Base-by-base conservation (phyloP, 2,113 vertebrate genomes). In the Rhipidura dahli region DNA sequence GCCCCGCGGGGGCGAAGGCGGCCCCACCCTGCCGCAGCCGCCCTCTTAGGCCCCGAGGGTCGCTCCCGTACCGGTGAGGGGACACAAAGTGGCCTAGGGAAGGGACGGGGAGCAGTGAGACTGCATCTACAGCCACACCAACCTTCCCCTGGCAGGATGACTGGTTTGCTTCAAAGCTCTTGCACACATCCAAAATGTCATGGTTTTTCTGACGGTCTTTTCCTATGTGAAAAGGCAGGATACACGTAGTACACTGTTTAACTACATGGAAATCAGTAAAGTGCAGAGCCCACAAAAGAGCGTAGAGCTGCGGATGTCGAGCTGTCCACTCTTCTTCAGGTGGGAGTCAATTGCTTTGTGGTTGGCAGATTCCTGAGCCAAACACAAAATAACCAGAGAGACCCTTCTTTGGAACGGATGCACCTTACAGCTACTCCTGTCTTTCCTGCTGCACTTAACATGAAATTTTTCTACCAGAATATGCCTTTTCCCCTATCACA, bases 1-100 rank as follows among this genome's bases (percentile, higher is more conserved):
- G 35, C 20, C 15, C 33, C 33, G 7, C 19, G 2, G 16, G 0
- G 11, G 5, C 2, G 53, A 10, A 10, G 45, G 8, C 15, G 10
- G 28, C 17, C 16, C 39, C 3, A 4, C 26, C 47, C 5, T 5
- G 2, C 23, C 39, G 0, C 54, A 9, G 88, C 89, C 24, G 27
- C 35, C 53, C 6, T 2, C 28, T 1, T 15, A 11, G 56, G 8
- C 7, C 23, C 9, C 2, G 3, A 10, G 22, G 47, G 13, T 51
- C 16, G 11, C 44, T 15, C 15, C 21, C 19, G 8, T 3, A 7
- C 8, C 15, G 28, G 30, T 2, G 2, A 16, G 8, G 39, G 2
- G 18, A 42, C 6, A 30, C 44, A 11, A 19, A 19, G 5, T 1
- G 31, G 42, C 37, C 42, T 6, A 4, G n/a, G 57, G 44, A 13